A percentile compares a stretch with the other conserved stretches of the same genome.
These are phyloP conservation scores for Isaurus tuberculatus DNA, from an alignment of 92 coral and sea anemone genomes.

Conservation along the genomic window DNA sequence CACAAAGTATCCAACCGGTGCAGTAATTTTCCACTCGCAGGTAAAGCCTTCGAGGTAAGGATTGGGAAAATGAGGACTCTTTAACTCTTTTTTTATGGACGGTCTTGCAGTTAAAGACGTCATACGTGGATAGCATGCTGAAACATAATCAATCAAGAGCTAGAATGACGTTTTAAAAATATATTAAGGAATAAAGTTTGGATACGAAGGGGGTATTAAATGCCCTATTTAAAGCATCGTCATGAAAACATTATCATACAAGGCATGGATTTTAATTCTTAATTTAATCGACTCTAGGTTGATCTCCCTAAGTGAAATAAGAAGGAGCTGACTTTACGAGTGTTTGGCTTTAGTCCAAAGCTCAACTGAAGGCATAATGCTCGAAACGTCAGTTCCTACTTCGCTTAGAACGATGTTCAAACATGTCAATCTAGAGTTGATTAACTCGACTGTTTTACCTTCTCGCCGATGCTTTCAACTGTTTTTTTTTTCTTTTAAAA, in stretches of 20 bases:
- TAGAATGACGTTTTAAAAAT: background rate
- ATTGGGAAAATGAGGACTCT: background rate
- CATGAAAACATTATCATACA: background rate
- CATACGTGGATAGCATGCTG: slow-evolving; percentile 17
- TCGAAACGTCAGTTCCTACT: too few relatives aligned
- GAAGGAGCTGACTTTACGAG: too few relatives aligned
- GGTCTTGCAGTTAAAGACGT: slow-evolving; percentile 11
- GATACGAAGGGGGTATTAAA: background rate
- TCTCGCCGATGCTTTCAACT: too few relatives aligned
- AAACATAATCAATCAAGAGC: background rate
- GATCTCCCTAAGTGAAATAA: too few relatives aligned
- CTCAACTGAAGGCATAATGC: too few relatives aligned
- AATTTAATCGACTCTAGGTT: too few relatives aligned
- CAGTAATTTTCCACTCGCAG: slow-evolving; percentile 4
- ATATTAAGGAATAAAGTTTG: background rate
- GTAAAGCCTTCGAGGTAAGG: slow-evolving; percentile 1
- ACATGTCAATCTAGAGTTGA: too few relatives aligned
- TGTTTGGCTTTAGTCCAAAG: too few relatives aligned
- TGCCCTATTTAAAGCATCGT: background rate
- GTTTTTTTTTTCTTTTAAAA: too few relatives aligned
- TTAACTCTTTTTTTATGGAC: background rate
- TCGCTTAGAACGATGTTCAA: too few relatives aligned
- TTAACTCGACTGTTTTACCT: too few relatives aligned
- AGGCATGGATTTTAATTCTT: too few relatives aligned
- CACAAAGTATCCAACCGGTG: slow-evolving; percentile 13